A percentile compares a stretch with the other conserved stretches of the same genome.
phyloP scores from a whole-genome alignment of 2,888 invertebrate species.

The Pomacea canaliculata region DNA sequence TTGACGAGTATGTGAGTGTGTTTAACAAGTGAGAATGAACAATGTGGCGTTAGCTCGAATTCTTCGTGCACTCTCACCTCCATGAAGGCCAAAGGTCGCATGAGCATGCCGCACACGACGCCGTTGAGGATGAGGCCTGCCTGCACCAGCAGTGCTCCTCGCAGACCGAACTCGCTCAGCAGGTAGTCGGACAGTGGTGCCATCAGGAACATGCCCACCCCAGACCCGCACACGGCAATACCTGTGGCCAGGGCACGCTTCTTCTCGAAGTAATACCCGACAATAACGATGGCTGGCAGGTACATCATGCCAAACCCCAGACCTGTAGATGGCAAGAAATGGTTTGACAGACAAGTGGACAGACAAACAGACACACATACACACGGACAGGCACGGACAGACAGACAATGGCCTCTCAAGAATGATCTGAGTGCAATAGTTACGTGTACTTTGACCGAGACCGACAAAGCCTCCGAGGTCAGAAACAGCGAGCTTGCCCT shows the following conservation, averaged over 20 bases:
- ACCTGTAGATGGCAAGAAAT: slow-evolving; percentile 74
- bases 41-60: no score
- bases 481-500: no score
- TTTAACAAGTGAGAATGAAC: no score
- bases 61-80: not conserved
- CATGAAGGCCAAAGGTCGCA: slow-evolving; percentile 79
- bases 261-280: slow-evolving; percentile 97
- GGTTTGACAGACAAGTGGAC: not conserved
- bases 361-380: not conserved
- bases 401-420: not conserved
- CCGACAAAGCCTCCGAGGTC: no score
- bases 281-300: slow-evolving; percentile 93
- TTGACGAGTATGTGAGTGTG: no score
- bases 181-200: slow-evolving; percentile 83
- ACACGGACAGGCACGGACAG: not conserved
- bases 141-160: slow-evolving; percentile 76
- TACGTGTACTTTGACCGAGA: no score
- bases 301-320: slow-evolving; percentile 95
- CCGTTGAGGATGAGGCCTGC: slow-evolving; percentile 86
- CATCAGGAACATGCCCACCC: slow-evolving; percentile 91
- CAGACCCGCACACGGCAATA: slow-evolving; percentile 95
- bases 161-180: slow-evolving; percentile 80
- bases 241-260: slow-evolving; percentile 96
- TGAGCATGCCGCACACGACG: slow-evolving; percentile 82
- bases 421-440: no score